A percentile compares a stretch with the other conserved stretches of the same genome.
These are phyloP conservation scores for Periparus ater DNA, from an alignment of 2,797 vertebrate species.

Conservation along the genomic window DNA sequence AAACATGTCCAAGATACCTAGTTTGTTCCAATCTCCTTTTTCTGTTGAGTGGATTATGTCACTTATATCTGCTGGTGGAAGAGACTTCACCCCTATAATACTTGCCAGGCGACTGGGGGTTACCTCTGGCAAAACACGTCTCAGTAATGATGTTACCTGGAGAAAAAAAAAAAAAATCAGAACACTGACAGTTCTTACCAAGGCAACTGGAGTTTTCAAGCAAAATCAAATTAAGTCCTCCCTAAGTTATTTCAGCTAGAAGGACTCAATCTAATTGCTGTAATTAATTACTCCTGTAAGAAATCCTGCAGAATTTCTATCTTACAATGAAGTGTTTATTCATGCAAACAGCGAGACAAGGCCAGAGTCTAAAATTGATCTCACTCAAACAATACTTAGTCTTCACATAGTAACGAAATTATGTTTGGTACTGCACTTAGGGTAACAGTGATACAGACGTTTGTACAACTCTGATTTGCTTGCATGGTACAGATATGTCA, in stretches of 20 bases:
- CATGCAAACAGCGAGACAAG: not conserved
- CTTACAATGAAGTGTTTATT: not conserved
- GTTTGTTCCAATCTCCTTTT: constrained; percentile 97
- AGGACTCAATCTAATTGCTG: not conserved
- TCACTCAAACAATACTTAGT: not conserved
- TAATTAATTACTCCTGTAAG: not conserved
- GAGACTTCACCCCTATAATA: constrained; percentile 95
- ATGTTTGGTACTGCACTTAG: not conserved
- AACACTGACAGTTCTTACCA: not conserved
- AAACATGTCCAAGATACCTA: constrained; percentile 98
- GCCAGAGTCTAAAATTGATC: not conserved
- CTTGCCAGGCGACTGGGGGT: constrained; percentile 94
- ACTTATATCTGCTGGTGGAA: constrained; percentile 97
- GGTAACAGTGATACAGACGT: not conserved
- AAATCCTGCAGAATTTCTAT: not conserved
- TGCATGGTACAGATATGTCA: accelerated
- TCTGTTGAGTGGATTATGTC: constrained; percentile 99
- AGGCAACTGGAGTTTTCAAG: not conserved
- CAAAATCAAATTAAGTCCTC: not conserved
- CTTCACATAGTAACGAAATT: not conserved
- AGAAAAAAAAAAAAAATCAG: not conserved
- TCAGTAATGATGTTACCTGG: constrained; percentile 94
- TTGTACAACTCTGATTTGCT: not conserved
- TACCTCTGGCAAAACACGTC: constrained; percentile 96
- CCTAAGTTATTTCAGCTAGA: not conserved